These are phyloP conservation scores for Copidosoma aretas DNA, from an alignment of 2,888 invertebrate species.

Conservation along the genomic window DNA sequence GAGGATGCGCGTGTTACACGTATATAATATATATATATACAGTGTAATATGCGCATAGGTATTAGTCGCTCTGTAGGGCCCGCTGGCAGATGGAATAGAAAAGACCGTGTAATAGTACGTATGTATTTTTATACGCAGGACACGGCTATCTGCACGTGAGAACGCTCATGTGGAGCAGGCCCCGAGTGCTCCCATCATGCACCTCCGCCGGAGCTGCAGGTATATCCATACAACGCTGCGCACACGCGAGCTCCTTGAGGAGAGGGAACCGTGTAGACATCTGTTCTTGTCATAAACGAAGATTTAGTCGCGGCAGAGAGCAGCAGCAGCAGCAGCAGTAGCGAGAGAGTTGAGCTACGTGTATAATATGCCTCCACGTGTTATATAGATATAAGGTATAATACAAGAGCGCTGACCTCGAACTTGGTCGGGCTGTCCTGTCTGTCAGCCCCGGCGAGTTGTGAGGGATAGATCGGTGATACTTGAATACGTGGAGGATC, in stretches of 20 bases:
- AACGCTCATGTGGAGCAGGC: not conserved
- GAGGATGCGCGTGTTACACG: no score
- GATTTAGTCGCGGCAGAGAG: slow-evolving; percentile 51
- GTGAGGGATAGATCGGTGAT: no score
- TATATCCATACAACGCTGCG: slow-evolving; percentile 55
- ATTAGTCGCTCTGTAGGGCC: no score
- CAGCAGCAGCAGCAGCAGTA: not conserved
- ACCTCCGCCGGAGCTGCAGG: slow-evolving; percentile 40
- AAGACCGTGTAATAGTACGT: not conserved
- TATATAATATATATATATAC: no score
- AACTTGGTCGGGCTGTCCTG: slow-evolving; percentile 26
- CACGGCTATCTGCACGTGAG: no score
- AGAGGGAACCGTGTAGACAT: slow-evolving; percentile 61
- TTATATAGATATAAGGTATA: no score
- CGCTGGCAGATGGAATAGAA: slow-evolving; percentile 42
- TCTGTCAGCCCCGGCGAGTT: no score
- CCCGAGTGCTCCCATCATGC: not conserved
- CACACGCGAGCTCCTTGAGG: slow-evolving; percentile 57
- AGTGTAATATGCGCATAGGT: no score
- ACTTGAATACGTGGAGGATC: no score
- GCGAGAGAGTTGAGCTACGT: no score
- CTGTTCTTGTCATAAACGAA: slow-evolving; percentile 61
- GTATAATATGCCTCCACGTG: not conserved
- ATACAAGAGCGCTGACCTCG: slow-evolving; percentile 24
- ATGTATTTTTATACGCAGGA: no score